Evolutionary conservation across 2,888 invertebrate genomes (phyloP), one percentile per base, ranked within the genome.

Genomic region (Erebia palarica): DNA sequence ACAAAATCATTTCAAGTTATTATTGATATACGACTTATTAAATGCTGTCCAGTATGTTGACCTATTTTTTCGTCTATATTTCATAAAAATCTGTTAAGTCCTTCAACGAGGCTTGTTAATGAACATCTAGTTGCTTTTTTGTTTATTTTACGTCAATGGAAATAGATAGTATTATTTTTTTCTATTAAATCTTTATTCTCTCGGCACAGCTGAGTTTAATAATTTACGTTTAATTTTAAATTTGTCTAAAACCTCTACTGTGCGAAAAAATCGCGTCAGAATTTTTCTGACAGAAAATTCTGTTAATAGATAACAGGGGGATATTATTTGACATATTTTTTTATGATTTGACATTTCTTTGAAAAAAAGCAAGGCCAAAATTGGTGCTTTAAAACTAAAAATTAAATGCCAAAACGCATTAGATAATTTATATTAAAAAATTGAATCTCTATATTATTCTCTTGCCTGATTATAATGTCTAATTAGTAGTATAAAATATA

Each of bases 351-450:
- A 67, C 59, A 60, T 59, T 73, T 65, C 65, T 58, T 68, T 75
- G 7, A 42, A 47, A 69, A 75, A 76, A 73, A 79, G 80, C 82
- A 80, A 83, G 85, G 88, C 88, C 88, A 88, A 88, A 84, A 80
- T 86, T 81, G 86, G 88, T 88, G 88, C 88, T 87, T 78, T 69
- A 61, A 65, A 68, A 60, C 53, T 58, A 58, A 68, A 67, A 64
- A 65, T 36, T 51, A 47, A 66, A 65, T 86, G 86, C 86, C 87
- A 87, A 88, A 85, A 73, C 49, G 71, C 61, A 65, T 71, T 76
- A 76, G 75, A 55, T 75, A 73, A 77, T 72, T 71, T 68, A 73
- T 55, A 36, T 65, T 60, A 71, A 74, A 73, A 68, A 66, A 60
- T 27, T 67, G 66, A 68, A 63, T 72, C 53, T 72, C 66, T 64